Percentiles rank a stretch among this genome's conserved stretches.
phyloP scores from a whole-genome alignment of 2,888 invertebrate species.

The Cosmia pyralina region DNA sequence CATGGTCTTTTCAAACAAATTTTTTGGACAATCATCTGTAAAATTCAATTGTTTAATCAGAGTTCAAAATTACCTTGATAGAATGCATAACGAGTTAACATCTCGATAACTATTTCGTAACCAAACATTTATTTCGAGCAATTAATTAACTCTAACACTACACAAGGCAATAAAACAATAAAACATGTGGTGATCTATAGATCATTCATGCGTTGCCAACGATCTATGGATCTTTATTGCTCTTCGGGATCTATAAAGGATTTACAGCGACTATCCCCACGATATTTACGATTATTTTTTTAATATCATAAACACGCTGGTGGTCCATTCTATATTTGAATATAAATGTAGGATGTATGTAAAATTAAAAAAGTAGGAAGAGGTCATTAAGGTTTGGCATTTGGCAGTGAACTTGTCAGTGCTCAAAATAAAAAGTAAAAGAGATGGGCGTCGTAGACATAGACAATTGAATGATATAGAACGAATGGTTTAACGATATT shows the following conservation, averaged over 20 bases:
- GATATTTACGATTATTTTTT: conserved; percentile 76
- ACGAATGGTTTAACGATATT: conserved; percentile 45
- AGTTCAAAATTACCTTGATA: not conserved
- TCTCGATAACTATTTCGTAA: conserved; percentile 43
- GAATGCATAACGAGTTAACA: conserved; percentile 5
- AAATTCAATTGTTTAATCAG: not conserved
- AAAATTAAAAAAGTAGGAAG: conserved; percentile 63
- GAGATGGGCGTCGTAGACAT: conserved; percentile 45
- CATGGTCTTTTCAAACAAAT: not conserved
- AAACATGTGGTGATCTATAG: conserved; percentile 73
- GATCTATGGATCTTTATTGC: conserved; percentile 74
- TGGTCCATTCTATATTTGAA: conserved; percentile 74
- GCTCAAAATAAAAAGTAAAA: conserved; percentile 29
- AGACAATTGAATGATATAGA: conserved; percentile 34
- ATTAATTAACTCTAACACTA: conserved; percentile 56
- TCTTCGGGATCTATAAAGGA: conserved; percentile 73
- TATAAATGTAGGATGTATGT: conserved; percentile 29
- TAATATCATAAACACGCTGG: conserved; percentile 71
- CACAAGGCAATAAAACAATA: conserved; percentile 69
- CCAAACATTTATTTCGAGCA: conserved; percentile 43
- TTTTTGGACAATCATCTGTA: not conserved
- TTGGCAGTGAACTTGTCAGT: conserved; percentile 51
- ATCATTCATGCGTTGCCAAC: conserved; percentile 71
- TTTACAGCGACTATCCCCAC: conserved; percentile 72
- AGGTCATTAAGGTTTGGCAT: conserved; percentile 68